Percentiles rank a stretch among this genome's conserved stretches.
Conservation (phyloP, 2,888 invertebrate species). For the Tenthredo scrophulariae region DNA sequence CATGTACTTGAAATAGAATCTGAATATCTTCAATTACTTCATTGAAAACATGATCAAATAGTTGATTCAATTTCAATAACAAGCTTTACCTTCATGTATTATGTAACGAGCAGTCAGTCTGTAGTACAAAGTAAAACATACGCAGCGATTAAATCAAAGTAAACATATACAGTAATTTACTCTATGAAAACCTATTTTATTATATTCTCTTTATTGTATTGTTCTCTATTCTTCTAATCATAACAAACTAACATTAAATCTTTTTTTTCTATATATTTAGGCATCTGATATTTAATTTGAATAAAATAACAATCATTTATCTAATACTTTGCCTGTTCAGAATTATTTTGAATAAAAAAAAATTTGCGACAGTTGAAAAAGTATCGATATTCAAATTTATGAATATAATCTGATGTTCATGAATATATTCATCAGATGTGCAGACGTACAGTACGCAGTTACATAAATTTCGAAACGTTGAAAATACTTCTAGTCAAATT, state of each 20-base stretch:
- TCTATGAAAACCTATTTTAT: background rate
- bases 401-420: background rate
- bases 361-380: background rate
- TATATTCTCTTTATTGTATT: slow-evolving; percentile 12
- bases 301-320: background rate
- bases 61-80: slow-evolving; percentile 1
- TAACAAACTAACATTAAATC: background rate
- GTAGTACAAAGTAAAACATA: background rate
- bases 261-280: background rate
- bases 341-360: background rate
- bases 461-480: background rate
- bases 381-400: background rate
- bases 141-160: background rate
- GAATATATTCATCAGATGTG: background rate
- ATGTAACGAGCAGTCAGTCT: background rate
- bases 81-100: slow-evolving; percentile 1
- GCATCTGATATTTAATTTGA: background rate
- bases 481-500: background rate
- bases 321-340: background rate
- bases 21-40: background rate
- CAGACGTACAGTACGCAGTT: background rate
- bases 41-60: background rate
- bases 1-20: background rate
- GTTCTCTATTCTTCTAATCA: background rate
- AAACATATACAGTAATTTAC: background rate